Percentiles rank a stretch among this genome's conserved stretches.
phyloP scores from a whole-genome alignment of 2,113 vertebrate genomes.

The Eonycteris spelaea region DNA sequence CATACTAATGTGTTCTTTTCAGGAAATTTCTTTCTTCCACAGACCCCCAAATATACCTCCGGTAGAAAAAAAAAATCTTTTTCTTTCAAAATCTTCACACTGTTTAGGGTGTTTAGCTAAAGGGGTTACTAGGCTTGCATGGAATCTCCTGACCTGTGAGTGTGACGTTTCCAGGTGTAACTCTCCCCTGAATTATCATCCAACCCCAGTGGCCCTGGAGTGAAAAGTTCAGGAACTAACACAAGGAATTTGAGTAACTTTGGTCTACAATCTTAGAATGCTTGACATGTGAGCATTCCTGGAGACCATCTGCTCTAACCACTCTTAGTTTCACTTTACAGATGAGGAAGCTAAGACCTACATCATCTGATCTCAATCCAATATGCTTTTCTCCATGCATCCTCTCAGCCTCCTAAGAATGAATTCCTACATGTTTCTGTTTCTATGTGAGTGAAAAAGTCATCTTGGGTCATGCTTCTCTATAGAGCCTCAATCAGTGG shows the following conservation, averaged over 20 bases:
- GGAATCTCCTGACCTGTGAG: neutral
- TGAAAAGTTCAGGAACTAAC: neutral
- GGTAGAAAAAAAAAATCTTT: neutral
- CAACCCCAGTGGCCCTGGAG: neutral
- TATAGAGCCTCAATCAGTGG: neutral
- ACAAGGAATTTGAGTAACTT: neutral
- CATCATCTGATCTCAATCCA: neutral
- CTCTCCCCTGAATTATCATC: neutral
- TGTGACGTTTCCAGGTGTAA: neutral
- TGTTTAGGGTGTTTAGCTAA: neutral
- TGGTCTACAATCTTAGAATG: neutral
- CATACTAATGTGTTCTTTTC: neutral
- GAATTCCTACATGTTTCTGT: neutral
- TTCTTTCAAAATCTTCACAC: neutral
- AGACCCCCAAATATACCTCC: rapidly evolving
- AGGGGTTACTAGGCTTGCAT: neutral
- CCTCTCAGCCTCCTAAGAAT: neutral
- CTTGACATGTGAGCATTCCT: neutral
- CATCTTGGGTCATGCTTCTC: neutral
- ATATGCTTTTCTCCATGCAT: neutral
- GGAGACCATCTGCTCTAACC: neutral
- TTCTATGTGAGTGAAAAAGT: neutral
- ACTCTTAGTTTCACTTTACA: neutral
- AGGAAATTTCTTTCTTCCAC: neutral
- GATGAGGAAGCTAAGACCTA: neutral